A percentile compares a stretch with the other conserved stretches of the same genome.
Conservation (phyloP, 2,888 invertebrate genomes). For the Drosophila hamatofila region DNA sequence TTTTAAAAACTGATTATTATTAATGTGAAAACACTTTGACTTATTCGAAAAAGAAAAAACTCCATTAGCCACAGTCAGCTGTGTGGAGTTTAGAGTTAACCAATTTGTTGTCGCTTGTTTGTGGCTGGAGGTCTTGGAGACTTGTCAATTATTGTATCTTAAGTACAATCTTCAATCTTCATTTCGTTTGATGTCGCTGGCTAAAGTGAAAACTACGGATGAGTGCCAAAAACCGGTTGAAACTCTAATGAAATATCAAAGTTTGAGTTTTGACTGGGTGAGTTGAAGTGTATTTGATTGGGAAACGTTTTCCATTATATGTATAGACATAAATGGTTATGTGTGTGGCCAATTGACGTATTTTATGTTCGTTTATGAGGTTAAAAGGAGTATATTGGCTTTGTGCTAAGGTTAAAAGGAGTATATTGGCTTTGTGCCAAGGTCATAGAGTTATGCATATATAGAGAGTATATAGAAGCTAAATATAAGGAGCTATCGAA, state of each 20-base stretch:
- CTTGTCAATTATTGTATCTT: slow-evolving; percentile 12
- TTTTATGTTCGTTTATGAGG: not conserved
- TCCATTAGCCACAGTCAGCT: slow-evolving; percentile 3
- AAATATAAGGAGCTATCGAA: too few relatives aligned
- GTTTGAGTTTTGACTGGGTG: slow-evolving; percentile 9
- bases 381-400: not conserved
- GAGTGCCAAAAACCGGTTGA: slow-evolving; percentile 37
- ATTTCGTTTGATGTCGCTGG: not conserved
- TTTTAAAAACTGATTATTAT: not conserved
- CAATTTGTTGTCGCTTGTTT: slow-evolving; percentile 10
- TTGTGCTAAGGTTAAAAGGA: not conserved
- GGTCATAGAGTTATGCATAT: not conserved
- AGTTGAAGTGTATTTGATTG: slow-evolving; percentile 13
- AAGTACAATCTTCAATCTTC: slow-evolving; percentile 18
- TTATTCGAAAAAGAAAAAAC: not conserved
- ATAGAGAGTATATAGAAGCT: too few relatives aligned
- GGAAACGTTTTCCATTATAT: slow-evolving; percentile 43
- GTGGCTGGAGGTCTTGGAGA: not conserved
- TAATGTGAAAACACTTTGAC: slow-evolving; percentile 2
- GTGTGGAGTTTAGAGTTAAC: not conserved
- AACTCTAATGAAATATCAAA: slow-evolving; percentile 30
- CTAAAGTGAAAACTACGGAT: slow-evolving; percentile 24
- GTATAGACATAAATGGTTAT: slow-evolving; percentile 11
- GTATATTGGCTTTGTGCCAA: not conserved
- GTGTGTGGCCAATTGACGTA: slow-evolving; percentile 33